These are phyloP conservation scores for Raphicerus campestris DNA, from an alignment of 2,113 vertebrate species.

Conservation along the genomic window DNA sequence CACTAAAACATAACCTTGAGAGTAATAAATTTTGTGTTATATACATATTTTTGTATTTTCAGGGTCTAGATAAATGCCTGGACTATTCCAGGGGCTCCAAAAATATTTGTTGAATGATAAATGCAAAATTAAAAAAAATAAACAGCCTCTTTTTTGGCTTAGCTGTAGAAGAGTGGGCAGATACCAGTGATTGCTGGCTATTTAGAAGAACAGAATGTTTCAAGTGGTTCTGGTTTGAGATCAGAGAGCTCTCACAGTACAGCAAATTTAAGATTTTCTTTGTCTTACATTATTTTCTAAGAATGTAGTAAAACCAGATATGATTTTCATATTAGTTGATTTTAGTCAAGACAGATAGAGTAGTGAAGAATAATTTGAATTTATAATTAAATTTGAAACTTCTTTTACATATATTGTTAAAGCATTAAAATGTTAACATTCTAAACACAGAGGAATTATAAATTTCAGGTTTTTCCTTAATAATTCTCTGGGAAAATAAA, in stretches of 20 bases:
- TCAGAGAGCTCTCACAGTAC: not conserved
- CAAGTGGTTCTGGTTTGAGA: not conserved
- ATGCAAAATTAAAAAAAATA: not conserved
- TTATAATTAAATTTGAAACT: not conserved
- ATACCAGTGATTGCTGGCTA: not conserved
- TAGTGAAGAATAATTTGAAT: slow-evolving; percentile 18
- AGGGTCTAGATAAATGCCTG: not conserved
- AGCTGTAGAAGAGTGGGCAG: not conserved
- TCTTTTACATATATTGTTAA: not conserved
- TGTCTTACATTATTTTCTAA: not conserved
- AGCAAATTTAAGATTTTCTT: not conserved
- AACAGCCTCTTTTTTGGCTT: not conserved
- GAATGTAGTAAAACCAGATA: not conserved
- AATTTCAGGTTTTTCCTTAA: not conserved
- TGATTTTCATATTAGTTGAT: not conserved
- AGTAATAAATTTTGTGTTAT: not conserved
- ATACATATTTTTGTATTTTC: not conserved
- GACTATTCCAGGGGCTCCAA: not conserved
- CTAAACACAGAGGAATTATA: not conserved
- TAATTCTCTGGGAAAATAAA: not conserved
- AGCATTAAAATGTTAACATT: not conserved
- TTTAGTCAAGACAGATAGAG: not conserved
- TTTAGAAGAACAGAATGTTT: slow-evolving; percentile 48
- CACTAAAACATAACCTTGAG: not conserved
- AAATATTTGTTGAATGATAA: slow-evolving; percentile 1